Evolutionary conservation across 2,113 vertebrate species (phyloP).

Genomic region (Nothocercus julius): DNA sequence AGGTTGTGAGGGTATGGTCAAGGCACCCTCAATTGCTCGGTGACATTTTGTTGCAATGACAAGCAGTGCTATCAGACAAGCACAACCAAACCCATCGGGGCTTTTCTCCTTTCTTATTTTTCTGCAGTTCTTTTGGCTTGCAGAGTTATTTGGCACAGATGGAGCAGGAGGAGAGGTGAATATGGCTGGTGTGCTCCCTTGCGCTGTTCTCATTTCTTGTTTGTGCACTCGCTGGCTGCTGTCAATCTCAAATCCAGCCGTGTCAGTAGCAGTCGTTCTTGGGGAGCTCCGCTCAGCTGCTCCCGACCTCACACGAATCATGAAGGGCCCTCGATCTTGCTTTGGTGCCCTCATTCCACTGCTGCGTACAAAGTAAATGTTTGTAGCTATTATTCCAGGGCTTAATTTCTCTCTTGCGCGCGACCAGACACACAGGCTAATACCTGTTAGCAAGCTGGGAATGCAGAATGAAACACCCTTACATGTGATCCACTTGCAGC

Average conservation of each 20-base stretch:
- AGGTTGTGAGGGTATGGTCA: neutral
- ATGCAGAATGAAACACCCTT: conserved; percentile 28
- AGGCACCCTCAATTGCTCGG: neutral
- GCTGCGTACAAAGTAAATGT: neutral
- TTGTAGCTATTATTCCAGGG: neutral
- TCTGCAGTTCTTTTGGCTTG: neutral
- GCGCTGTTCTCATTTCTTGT: neutral
- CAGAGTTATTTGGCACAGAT: neutral
- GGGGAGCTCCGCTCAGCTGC: neutral
- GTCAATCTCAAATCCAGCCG: neutral
- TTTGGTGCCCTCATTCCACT: neutral
- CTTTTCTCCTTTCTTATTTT: neutral
- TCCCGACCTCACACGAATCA: neutral
- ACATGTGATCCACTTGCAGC: neutral
- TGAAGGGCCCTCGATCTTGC: neutral
- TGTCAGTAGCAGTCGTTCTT: neutral
- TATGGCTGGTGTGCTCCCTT: neutral
- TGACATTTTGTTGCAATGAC: neutral
- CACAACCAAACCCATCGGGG: too few relatives aligned
- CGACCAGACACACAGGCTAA: neutral
- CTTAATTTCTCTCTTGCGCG: neutral
- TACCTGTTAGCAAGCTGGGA: conserved; percentile 25
- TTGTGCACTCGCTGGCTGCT: neutral
- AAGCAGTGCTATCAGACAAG: neutral
- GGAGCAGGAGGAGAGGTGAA: neutral